Base-by-base conservation (phyloP, 2,888 invertebrate species). In the Charanyca ferruginea region DNA sequence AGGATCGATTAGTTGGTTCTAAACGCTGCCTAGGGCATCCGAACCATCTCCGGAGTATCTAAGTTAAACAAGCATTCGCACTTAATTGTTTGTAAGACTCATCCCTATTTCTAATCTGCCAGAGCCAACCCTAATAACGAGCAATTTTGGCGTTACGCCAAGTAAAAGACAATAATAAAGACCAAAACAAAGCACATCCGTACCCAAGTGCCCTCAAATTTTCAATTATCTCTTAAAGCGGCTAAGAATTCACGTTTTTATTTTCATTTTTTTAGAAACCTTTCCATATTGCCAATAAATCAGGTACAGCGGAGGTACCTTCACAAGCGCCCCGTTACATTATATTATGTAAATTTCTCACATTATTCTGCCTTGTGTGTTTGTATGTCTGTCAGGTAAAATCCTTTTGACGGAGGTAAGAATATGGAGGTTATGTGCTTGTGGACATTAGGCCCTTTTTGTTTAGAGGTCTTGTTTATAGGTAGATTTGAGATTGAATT, bases 391-490 rank as follows among this genome's bases (percentile, higher is more conserved):
- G 88, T 89, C 88, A 87, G 77, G 71, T 78, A 77, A 85, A 87
- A 87, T 85, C 87, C 86, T 74, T 83, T 84, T 91, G 91, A 92
- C 87, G 85, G 88, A 90, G 92, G 92, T 91, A 71, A 66, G 75
- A 81, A 81, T 83, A 85, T 85, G 77, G 78, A 79, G 78, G 49
- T 51, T 68, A 77, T 74, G 62, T 77, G 77, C 77, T 73, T 85
- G 69, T 77, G 69, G 81, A 79, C 80, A 79, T 71, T 80, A 68
- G 80, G 73, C 77, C 77, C 75, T 84, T 84, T 84, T 82, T 85
- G 81, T 82, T 81, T 80, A 79, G 13, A 23, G 13, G 18, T 22
- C 25, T 78, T 81, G 78, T 28, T 7, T 32, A 44, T 35, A n/a
- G n/a, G 41, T 2, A 28, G 18, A 45, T 55, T 63, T 70, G n/a